Conservation (phyloP, 2,113 vertebrate genomes). For the Coptodon bakossiorum region DNA sequence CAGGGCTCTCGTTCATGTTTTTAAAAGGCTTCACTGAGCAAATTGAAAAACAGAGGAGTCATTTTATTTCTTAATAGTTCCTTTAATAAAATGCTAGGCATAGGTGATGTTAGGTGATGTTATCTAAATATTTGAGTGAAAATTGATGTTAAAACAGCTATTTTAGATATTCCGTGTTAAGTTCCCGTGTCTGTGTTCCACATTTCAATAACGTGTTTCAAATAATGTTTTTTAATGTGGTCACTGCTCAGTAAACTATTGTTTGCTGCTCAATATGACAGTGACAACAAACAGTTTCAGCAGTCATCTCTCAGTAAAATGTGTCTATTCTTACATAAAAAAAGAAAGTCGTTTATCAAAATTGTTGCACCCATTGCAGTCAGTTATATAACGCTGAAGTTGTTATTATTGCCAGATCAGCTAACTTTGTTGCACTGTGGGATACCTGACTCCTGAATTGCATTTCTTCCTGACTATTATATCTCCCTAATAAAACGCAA, state of each 20-base stretch:
- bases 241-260: neutral
- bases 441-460: neutral
- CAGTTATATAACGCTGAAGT: neutral
- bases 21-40: neutral
- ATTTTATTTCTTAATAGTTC: neutral
- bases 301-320: neutral
- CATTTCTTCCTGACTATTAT: neutral
- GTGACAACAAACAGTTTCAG: neutral
- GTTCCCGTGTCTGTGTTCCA: neutral
- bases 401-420: neutral
- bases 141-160: neutral
- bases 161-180: neutral
- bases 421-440: neutral
- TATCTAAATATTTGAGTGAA: neutral
- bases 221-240: neutral
- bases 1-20: neutral
- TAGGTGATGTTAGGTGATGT: neutral
- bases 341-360: neutral
- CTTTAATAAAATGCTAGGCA: neutral
- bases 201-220: neutral
- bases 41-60: neutral
- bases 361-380: neutral
- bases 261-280: neutral
- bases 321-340: fast-evolving
- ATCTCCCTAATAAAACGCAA: neutral